Evolutionary conservation across 2,113 vertebrate species (phyloP), one percentile per base, ranked within the genome.

Genomic region (Charina bottae): DNA sequence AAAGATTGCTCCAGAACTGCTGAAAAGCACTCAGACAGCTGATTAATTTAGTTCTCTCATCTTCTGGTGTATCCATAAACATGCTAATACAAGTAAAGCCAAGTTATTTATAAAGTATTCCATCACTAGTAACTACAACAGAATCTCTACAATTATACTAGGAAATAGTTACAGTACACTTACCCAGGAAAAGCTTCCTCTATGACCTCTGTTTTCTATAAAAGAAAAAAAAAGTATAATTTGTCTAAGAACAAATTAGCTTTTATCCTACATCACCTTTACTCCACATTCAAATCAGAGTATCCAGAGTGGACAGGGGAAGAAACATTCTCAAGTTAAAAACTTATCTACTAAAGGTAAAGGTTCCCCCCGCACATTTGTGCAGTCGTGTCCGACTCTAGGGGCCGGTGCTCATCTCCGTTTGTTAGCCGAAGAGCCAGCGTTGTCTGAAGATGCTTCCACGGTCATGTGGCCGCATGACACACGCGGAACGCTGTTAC

Each of bases 121-220:
- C 10, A 49, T 83, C 37, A 91, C 17, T 0, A n/a, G 9, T 85
- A 90, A 95, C 88, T 8, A 23, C 15, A 84, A 83, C 90, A 95
- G 87, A 88, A 11, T 28, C 2, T 0, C 28, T 53, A 87, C 33
- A 72, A 6, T 37, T 33, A 91, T 90, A 8, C 3, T 93, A 13
- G 62, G 17, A 92, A 7, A 92, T 46, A 56, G 5, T 13, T 9
- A 0, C 0, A 59, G 21, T 37, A 37, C 2, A 97, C 98, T 98
- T 96, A 99, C 99, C 99, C 99, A 92, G 99, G 98, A 97, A 99
- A 99, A 37, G 99, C 99, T 95, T 99, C 99, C 96, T 99, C 99
- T 92, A 99, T 99, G 87, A 99, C 97, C 95, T 99, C 99, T 1
- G 99, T 99, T 98, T 99, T 99, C 99, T 99, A 95, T 58, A 95